Conservation (phyloP, 2,888 invertebrate genomes). For the Hydriomena furcata region DNA sequence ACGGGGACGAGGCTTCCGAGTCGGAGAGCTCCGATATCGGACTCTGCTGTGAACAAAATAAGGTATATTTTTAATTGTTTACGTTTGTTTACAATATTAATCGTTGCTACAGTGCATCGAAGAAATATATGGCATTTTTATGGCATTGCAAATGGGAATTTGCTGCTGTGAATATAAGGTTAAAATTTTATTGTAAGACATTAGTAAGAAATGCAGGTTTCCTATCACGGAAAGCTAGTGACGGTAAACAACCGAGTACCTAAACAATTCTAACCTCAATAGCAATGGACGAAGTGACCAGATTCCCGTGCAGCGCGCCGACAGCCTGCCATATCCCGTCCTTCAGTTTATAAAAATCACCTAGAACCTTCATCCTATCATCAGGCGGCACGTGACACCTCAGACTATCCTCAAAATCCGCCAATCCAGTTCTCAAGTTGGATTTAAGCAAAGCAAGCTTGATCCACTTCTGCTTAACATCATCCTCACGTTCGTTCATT, state of each 20-base stretch:
- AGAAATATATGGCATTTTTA: no score
- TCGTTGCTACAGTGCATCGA: no score
- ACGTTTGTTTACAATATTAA: no score
- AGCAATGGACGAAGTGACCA: slow-evolving; percentile 39
- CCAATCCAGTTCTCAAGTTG: slow-evolving; percentile 52
- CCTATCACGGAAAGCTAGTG: no score
- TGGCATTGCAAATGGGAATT: no score
- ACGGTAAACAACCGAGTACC: no score
- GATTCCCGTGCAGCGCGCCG: slow-evolving; percentile 63
- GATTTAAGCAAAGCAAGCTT: slow-evolving; percentile 59
- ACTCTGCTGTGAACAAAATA: slow-evolving; percentile 53
- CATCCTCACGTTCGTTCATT: slow-evolving; percentile 41
- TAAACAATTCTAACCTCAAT: slow-evolving; percentile 40
- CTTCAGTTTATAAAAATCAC: slow-evolving; percentile 56
- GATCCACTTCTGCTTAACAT: slow-evolving; percentile 61
- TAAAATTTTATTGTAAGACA: no score
- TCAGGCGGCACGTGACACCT: slow-evolving; percentile 38
- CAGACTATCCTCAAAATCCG: slow-evolving; percentile 53
- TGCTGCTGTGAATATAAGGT: no score
- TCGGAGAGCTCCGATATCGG: slow-evolving; percentile 85
- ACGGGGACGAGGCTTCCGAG: slow-evolving; percentile 74
- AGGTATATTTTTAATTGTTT: neutral
- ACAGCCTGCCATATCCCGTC: slow-evolving; percentile 63
- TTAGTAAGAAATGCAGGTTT: no score
- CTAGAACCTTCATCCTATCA: slow-evolving; percentile 45